phyloP scores from a whole-genome alignment of 1,140 invertebrate genomes.

The Delia radicum region DNA sequence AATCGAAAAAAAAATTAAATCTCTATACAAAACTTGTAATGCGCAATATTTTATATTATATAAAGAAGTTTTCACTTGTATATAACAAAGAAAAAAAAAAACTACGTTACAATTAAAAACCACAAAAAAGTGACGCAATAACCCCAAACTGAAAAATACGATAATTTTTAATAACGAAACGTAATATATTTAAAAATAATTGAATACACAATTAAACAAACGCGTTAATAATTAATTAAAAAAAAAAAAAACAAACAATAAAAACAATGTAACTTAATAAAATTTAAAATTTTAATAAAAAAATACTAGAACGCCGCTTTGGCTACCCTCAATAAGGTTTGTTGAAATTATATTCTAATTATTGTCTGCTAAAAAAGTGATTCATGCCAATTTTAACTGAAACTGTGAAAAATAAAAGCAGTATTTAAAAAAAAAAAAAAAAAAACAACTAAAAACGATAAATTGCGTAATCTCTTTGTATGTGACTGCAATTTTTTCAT shows the following conservation, averaged over 20 bases:
- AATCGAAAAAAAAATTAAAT: neutral
- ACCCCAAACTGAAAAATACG: neutral
- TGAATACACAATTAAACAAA: neutral
- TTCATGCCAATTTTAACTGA: neutral
- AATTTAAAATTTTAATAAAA: neutral
- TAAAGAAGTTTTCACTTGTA: conserved; percentile 17
- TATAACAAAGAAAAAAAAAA: conserved; percentile 6
- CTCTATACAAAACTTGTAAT: neutral
- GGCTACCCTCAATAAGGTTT: neutral
- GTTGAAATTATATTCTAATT: neutral
- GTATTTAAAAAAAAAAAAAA: neutral
- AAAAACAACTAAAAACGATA: neutral
- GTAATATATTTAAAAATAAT: neutral
- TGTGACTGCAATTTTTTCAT: neutral
- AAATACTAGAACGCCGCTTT: neutral
- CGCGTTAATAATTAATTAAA: neutral
- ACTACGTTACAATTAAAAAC: conserved; percentile 2
- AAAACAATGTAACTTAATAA: neutral
- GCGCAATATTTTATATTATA: neutral
- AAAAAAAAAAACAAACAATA: neutral
- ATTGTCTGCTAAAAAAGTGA: neutral
- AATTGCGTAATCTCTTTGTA: conserved; percentile 14
- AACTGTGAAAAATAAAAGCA: no score
- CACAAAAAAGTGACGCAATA: neutral
- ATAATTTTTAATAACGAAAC: no score